Conservation (phyloP, 1,140 invertebrate genomes). For the Planococcus citri region DNA sequence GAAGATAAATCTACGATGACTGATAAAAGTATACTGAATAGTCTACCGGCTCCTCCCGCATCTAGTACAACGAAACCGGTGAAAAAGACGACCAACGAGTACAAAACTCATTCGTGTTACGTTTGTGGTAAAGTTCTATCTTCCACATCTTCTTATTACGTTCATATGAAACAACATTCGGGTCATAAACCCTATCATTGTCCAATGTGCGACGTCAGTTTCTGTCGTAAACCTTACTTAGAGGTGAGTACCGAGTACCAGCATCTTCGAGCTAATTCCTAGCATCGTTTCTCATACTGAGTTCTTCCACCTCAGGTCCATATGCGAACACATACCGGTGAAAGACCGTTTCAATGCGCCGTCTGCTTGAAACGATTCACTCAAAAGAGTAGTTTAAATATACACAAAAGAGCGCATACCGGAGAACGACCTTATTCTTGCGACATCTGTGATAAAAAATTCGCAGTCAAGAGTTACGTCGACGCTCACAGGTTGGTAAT, state of each 20-base stretch:
- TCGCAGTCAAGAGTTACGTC: constrained; percentile 63
- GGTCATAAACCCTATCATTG: constrained; percentile 65
- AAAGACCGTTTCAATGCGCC: constrained; percentile 28
- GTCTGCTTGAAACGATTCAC: constrained; percentile 31
- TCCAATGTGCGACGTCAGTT: constrained; percentile 56
- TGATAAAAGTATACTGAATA: not conserved
- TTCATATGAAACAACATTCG: constrained; percentile 66
- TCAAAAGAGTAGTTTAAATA: constrained; percentile 31
- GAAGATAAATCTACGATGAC: not conserved
- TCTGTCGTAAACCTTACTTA: constrained; percentile 55
- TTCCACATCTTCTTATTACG: constrained; percentile 61
- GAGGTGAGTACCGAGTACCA: constrained; percentile 40
- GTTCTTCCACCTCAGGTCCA: constrained; percentile 22
- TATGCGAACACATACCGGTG: constrained; percentile 28
- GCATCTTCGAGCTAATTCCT: not conserved
- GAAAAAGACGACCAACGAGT: not conserved
- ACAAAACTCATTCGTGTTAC: constrained; percentile 42
- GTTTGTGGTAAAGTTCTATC: constrained; percentile 61
- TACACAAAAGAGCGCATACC: constrained; percentile 31
- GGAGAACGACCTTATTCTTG: constrained; percentile 54
- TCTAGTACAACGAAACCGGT: not conserved
- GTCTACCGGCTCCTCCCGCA: not conserved
- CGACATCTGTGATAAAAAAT: constrained; percentile 60
- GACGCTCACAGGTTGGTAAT: constrained; percentile 46
- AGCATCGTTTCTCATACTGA: not conserved